Conservation (phyloP, 2,797 vertebrate species). For the Intellagama lesueurii region DNA sequence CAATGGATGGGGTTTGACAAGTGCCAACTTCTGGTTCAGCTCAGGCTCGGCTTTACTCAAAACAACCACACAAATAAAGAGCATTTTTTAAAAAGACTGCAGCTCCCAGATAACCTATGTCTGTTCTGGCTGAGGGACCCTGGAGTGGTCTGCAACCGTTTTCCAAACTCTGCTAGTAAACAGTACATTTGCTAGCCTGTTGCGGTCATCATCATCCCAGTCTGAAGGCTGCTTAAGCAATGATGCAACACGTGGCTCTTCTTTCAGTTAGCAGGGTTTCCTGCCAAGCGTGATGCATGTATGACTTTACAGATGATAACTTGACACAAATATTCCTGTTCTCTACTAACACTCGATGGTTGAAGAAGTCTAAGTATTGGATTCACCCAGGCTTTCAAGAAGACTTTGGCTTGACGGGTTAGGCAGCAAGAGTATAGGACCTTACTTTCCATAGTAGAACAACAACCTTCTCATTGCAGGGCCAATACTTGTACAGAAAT, state of each 20-base stretch:
- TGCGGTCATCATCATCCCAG: background rate
- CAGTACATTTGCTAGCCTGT: background rate
- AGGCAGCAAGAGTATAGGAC: background rate
- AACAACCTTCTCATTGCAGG: background rate
- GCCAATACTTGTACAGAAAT: no score
- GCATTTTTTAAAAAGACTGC: background rate
- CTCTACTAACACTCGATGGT: background rate
- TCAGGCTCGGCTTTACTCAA: background rate
- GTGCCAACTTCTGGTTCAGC: no score
- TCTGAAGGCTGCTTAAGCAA: no score
- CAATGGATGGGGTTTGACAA: no score
- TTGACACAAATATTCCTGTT: background rate
- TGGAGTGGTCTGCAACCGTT: no score
- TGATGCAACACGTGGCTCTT: no score
- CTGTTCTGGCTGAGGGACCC: background rate
- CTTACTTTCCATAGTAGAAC: background rate
- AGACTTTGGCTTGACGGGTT: background rate
- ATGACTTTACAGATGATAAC: background rate
- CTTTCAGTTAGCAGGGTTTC: background rate
- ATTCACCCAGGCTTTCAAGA: background rate
- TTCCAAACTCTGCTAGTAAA: no score
- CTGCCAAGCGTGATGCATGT: no score
- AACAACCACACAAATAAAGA: background rate
- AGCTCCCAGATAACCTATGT: background rate
- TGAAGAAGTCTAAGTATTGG: background rate